phyloP scores from a whole-genome alignment of 2,113 vertebrate species.

The Talpa occidentalis region DNA sequence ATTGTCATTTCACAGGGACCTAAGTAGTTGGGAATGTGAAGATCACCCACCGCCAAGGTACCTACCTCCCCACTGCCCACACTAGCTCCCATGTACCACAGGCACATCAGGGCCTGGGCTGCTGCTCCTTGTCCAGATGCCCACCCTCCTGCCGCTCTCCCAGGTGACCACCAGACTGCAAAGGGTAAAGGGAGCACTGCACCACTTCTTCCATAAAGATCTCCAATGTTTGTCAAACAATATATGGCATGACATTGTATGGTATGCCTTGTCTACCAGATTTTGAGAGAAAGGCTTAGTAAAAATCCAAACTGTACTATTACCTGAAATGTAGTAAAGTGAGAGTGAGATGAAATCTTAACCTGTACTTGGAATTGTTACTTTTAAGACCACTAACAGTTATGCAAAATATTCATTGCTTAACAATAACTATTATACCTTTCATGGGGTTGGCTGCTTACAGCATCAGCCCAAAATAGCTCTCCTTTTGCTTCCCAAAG shows the following conservation, averaged over 20 bases:
- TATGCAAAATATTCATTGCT: conserved; percentile 57
- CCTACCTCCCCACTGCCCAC: rapidly evolving
- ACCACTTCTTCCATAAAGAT: not conserved
- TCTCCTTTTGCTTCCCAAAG: conserved; percentile 87
- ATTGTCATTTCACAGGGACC: not conserved
- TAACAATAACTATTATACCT: conserved; percentile 81
- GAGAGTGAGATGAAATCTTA: conserved; percentile 52
- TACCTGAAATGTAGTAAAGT: conserved; percentile 38
- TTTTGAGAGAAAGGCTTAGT: conserved; percentile 28
- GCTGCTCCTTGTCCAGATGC: not conserved
- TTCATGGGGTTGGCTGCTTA: conserved; percentile 88
- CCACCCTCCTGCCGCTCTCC: not conserved
- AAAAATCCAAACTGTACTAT: not conserved
- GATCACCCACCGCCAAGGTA: not conserved
- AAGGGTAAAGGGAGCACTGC: rapidly evolving
- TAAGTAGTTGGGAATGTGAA: not conserved
- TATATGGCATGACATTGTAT: no score
- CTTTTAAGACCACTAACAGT: conserved; percentile 61
- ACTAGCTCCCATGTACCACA: rapidly evolving
- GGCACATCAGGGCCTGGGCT: not conserved
- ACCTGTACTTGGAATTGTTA: conserved; percentile 71
- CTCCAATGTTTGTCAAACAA: not conserved
- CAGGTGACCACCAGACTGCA: not conserved
- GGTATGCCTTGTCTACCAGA: not conserved
- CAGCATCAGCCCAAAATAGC: conserved; percentile 86